phyloP scores from a whole-genome alignment of 2,888 invertebrate genomes.

The Gerris lacustris region DNA sequence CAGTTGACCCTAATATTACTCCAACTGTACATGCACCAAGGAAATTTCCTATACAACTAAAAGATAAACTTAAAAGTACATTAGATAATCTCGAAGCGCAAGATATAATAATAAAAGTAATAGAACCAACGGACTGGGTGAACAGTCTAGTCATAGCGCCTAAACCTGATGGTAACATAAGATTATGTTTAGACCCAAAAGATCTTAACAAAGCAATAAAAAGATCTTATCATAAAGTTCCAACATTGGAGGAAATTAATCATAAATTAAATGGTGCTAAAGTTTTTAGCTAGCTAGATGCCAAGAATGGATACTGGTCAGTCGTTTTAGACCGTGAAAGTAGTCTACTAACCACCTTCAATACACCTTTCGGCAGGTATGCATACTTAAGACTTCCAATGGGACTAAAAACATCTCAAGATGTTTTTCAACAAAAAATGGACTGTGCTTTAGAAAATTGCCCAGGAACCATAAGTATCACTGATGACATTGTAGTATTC shows the following conservation, averaged over 20 bases:
- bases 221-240: background rate
- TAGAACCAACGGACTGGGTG: background rate
- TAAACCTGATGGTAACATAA: background rate
- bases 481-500: too few species aligned
- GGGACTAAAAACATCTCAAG: too few species aligned
- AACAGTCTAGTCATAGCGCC: background rate
- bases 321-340: background rate
- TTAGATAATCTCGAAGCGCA: background rate
- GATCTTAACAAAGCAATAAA: slow-evolving; percentile 1
- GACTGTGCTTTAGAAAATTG: background rate
- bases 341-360: background rate
- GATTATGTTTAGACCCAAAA: background rate
- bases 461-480: too few species aligned
- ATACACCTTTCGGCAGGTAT: background rate
- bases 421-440: background rate
- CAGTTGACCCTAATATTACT: too few species aligned
- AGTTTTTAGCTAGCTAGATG: background rate
- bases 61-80: background rate
- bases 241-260: background rate
- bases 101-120: background rate
- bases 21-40: background rate
- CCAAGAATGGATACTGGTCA: background rate
- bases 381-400: background rate
- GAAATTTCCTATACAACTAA: background rate
- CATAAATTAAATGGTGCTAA: background rate